These are phyloP conservation scores for Gracilinanus agilis DNA, from an alignment of 2,113 vertebrate species.

Conservation along the genomic window DNA sequence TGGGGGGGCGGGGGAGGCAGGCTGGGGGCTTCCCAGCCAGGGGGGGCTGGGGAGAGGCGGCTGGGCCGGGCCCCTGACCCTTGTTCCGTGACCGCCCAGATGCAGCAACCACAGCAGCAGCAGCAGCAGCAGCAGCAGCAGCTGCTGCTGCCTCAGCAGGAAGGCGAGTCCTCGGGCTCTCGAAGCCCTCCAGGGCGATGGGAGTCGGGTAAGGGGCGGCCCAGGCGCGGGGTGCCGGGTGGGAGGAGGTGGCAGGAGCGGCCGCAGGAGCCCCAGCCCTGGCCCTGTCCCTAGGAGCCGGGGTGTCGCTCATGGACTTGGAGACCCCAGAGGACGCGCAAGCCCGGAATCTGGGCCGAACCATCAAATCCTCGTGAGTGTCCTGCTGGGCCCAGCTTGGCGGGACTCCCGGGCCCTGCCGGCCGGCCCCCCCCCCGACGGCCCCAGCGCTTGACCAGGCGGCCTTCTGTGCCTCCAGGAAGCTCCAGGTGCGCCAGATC, in stretches of 20 bases:
- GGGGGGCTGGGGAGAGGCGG: neutral
- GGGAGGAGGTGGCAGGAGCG: neutral
- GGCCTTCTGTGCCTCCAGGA: too few relatives aligned
- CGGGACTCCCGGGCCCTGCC: too few relatives aligned
- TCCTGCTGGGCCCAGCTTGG: too few relatives aligned
- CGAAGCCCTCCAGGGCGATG: neutral
- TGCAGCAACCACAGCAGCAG: too few relatives aligned
- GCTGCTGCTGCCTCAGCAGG: too few relatives aligned
- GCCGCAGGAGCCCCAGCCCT: constrained; percentile 5
- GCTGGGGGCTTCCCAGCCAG: too few relatives aligned
- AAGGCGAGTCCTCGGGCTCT: neutral
- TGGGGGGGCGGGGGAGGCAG: neutral
- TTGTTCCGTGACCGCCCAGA: neutral
- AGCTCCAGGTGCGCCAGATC: constrained; percentile 77
- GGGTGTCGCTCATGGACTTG: constrained; percentile 14
- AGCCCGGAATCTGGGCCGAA: constrained; percentile 20
- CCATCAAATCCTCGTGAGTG: constrained; percentile 76
- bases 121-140: too few relatives aligned
- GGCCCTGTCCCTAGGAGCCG: constrained; percentile 40
- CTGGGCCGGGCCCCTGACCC: too few relatives aligned
- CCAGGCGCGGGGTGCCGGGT: neutral
- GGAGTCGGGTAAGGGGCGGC: neutral
- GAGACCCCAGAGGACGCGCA: constrained; percentile 40
- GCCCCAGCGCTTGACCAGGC: too few relatives aligned
- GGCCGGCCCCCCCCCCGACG: too few relatives aligned